Conservation (phyloP, 2,113 vertebrate species). For the Tragelaphus imberbis region DNA sequence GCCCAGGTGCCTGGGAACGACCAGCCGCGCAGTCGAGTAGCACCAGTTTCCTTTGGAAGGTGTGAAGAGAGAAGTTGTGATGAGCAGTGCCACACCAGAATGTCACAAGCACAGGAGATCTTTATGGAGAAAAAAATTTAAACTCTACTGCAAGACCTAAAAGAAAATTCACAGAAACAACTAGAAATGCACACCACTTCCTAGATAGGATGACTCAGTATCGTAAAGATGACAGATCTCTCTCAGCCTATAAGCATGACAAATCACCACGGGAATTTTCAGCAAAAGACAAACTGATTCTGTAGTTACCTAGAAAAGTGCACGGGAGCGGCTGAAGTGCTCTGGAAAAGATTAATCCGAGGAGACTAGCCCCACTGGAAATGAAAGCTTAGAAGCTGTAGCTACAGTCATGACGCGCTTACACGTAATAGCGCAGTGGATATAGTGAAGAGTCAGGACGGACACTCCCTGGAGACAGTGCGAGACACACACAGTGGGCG, state of each 20-base stretch:
- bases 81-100: not conserved
- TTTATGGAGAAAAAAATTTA: not conserved
- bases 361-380: not conserved
- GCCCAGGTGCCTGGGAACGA: not conserved
- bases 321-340: not conserved
- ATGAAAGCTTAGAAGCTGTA: not conserved
- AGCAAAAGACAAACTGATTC: not conserved
- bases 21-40: not conserved
- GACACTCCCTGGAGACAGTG: not conserved
- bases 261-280: not conserved
- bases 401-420: not conserved
- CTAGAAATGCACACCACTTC: not conserved
- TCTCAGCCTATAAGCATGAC: not conserved
- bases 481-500: fast-evolving
- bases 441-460: not conserved
- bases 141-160: not conserved
- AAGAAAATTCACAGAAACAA: not conserved
- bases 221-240: not conserved
- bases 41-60: not conserved
- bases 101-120: not conserved
- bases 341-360: not conserved
- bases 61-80: not conserved
- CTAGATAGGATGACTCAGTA: not conserved
- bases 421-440: not conserved
- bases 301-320: not conserved